Evolutionary conservation across 2,113 vertebrate species (phyloP).

Genomic region (Laterallus jamaicensis): DNA sequence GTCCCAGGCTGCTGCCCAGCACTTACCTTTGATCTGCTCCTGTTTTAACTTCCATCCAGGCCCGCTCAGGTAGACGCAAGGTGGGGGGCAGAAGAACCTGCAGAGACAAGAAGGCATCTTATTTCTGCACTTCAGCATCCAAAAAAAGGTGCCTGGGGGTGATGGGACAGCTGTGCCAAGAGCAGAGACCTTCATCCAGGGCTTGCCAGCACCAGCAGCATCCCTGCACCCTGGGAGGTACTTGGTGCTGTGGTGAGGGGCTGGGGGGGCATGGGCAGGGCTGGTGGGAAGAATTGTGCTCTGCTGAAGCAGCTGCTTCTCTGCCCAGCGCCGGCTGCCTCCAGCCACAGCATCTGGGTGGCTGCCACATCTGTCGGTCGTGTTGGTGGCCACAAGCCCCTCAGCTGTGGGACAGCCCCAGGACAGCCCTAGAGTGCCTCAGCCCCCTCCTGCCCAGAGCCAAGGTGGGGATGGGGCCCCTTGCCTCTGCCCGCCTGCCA

Average conservation of each 20-base stretch:
- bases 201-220: rapidly evolving
- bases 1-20: neutral
- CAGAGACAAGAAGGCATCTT: neutral
- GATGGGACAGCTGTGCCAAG: neutral
- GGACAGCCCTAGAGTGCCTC: neutral
- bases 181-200: neutral
- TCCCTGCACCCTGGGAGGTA: rapidly evolving
- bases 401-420: neutral
- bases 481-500: neutral
- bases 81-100: constrained; percentile 97
- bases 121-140: neutral
- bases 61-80: constrained; percentile 90
- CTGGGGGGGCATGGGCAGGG: neutral
- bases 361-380: neutral
- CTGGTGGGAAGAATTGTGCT: neutral
- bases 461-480: neutral
- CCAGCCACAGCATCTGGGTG: rapidly evolving
- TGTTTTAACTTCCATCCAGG: constrained; percentile 88
- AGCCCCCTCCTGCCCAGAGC: rapidly evolving
- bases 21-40: constrained; percentile 83
- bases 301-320: neutral
- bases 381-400: neutral
- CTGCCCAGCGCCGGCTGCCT: neutral
- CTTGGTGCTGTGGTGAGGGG: rapidly evolving
- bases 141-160: rapidly evolving